phyloP scores from a whole-genome alignment of 2,797 vertebrate genomes.

The Enteromius unitaeniatus region DNA sequence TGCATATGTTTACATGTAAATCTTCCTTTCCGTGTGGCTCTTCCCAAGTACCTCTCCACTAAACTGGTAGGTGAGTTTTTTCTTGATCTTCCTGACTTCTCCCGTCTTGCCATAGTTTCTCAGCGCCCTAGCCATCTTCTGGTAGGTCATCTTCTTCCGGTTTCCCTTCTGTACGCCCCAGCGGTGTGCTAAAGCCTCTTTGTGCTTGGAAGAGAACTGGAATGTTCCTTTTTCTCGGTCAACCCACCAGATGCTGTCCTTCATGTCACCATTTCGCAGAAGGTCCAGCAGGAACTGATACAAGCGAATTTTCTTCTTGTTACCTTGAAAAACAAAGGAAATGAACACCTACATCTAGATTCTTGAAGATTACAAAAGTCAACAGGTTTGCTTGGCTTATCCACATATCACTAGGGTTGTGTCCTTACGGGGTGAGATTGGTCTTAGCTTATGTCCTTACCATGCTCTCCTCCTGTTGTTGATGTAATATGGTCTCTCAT shows the following conservation, averaged over 20 bases:
- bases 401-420: neutral
- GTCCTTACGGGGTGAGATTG: neutral
- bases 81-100: conserved; percentile 99
- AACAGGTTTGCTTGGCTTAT: neutral
- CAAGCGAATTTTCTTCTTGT: conserved; percentile 97
- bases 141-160: conserved; percentile 99
- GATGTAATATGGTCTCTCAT: conserved; percentile 83
- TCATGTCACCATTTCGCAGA: conserved; percentile 95
- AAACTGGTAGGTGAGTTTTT: conserved; percentile 99
- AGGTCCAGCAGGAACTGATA: conserved; percentile 99
- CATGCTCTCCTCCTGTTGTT: conserved; percentile 85
- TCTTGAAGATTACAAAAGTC: neutral
- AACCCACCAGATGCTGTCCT: conserved; percentile 99
- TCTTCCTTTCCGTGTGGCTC: conserved; percentile 84
- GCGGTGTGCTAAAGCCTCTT: conserved; percentile 93
- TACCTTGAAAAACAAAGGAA: conserved; percentile 76
- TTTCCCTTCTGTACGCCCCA: conserved; percentile 99
- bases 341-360: conserved; percentile 29
- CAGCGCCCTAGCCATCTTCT: conserved; percentile 98
- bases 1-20: conserved; percentile 74
- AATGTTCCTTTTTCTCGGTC: conserved; percentile 98
- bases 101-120: conserved; percentile 99
- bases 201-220: conserved; percentile 99
- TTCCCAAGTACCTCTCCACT: conserved; percentile 97
- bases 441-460: conserved; percentile 72